Percentiles rank a stretch among this genome's conserved stretches.
Conservation (phyloP, 2,888 invertebrate genomes). For the Asteroscopus sphinx region DNA sequence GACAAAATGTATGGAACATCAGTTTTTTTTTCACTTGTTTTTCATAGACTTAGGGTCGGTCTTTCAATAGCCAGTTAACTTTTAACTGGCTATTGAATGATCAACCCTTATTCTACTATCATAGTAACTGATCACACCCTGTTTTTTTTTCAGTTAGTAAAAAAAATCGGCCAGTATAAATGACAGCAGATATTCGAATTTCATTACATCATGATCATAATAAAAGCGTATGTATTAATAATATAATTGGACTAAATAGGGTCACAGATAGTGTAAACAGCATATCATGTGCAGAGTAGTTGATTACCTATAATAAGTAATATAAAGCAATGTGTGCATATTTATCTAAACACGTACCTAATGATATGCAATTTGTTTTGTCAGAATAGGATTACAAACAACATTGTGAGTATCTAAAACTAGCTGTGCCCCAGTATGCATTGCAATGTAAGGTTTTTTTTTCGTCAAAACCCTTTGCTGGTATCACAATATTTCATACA, state of each 20-base stretch:
- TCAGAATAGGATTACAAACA: conserved; percentile 11
- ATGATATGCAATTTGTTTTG: conserved; percentile 33
- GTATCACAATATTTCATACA: no score
- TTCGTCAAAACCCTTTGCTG: no score
- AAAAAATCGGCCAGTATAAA: not conserved
- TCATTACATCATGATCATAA: not conserved
- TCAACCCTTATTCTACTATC: no score
- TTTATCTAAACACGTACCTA: conserved; percentile 33
- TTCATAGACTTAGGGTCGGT: no score
- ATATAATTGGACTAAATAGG: conserved; percentile 43
- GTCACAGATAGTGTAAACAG: conserved; percentile 59
- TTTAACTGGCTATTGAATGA: no score
- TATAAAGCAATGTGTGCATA: conserved; percentile 27
- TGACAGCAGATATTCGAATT: not conserved
- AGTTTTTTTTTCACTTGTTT: no score
- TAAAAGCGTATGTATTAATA: conserved; percentile 14
- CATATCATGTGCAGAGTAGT: conserved; percentile 45
- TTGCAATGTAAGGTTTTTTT: no score
- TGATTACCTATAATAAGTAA: conserved; percentile 29
- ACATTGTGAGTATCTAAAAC: not conserved
- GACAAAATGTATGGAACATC: no score
- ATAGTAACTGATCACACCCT: no score
- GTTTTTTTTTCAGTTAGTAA: no score
- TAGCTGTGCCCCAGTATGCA: no score
- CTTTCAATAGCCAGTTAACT: no score